Base-by-base conservation (phyloP, 2,797 vertebrate genomes). In the Sebastes goodei region DNA sequence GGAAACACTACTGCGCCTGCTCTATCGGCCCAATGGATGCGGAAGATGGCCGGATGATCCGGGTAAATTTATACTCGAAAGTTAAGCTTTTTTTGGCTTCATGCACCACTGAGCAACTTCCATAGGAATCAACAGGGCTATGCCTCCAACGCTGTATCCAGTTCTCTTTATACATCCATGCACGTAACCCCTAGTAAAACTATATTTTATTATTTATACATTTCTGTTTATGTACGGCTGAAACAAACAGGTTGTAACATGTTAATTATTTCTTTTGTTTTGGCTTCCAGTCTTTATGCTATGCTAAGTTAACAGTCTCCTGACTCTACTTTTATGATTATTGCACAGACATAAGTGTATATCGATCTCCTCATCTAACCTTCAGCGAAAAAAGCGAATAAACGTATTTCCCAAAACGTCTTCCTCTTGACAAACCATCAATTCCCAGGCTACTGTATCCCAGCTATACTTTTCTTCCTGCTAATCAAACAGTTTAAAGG, bases 401-500 rank as follows among this genome's bases (percentile, higher is more conserved):
- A 53, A 53, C 20, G 3, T n/a, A 53, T 53, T 53, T 53, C 49
- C 9, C 49, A 53, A 53, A 53, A 53, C 9, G 20, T n/a, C 49
- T 0, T 53, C 46, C 42, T 52, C 20, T 8, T 52, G 49, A 52
- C 17, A 20, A n/a, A 52, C 49, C 49, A n/a, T 52, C 20, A 52
- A 20, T 52, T 52, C 49, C 49, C 20, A n/a, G 17, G 49, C 49
- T 52, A 20, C 49, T 10, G 20, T 52, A 20, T 52, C 49, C 49
- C 49, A 53, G 49, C 9, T 53, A 10, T 21, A 59, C 30, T 68
- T 81, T 49, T 71, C 23, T 49, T 71, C 23, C 35, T 56, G 35
- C 68, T 84, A 78, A 82, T 88, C 70, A 79, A 85, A 86, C 80
- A 87, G 64, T 77, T 73, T 66, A n/a, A 83, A 64, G 71, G 78